Percentiles rank a stretch among this genome's conserved stretches.
These are phyloP conservation scores for Clitarchus hookeri DNA, from an alignment of 2,888 invertebrate species.

Conservation along the genomic window DNA sequence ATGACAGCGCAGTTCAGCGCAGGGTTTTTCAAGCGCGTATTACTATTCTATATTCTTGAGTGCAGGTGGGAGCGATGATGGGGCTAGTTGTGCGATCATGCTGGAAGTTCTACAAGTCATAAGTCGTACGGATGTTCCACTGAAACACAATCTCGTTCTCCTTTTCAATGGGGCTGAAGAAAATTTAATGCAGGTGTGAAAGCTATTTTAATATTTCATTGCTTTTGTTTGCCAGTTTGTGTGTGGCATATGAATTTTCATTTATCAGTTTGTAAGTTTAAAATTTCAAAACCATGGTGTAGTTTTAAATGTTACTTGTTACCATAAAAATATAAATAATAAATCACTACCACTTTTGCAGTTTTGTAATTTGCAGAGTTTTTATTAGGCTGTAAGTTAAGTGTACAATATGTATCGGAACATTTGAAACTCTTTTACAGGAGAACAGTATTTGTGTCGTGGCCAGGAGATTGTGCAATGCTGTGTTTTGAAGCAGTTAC, in stretches of 20 bases:
- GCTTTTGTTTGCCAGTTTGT: neutral
- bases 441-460: too few species aligned
- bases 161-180: conserved; percentile 93
- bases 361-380: too few species aligned
- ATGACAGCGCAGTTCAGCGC: neutral
- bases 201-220: neutral
- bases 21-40: neutral
- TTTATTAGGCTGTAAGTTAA: too few species aligned
- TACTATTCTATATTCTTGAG: neutral
- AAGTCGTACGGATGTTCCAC: conserved; percentile 61
- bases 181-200: conserved; percentile 74
- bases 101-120: conserved; percentile 78
- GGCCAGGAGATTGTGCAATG: too few species aligned
- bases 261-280: neutral
- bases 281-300: too few species aligned
- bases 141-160: conserved; percentile 78
- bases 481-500: too few species aligned
- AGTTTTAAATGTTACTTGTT: too few species aligned
- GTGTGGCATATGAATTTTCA: neutral
- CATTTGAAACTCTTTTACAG: too few species aligned
- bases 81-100: conserved; percentile 86
- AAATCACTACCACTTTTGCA: too few species aligned
- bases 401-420: too few species aligned
- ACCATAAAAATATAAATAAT: too few species aligned
- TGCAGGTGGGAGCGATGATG: conserved; percentile 86